Evolutionary conservation across 2,797 vertebrate species (phyloP).

Genomic region (Mycteria americana): DNA sequence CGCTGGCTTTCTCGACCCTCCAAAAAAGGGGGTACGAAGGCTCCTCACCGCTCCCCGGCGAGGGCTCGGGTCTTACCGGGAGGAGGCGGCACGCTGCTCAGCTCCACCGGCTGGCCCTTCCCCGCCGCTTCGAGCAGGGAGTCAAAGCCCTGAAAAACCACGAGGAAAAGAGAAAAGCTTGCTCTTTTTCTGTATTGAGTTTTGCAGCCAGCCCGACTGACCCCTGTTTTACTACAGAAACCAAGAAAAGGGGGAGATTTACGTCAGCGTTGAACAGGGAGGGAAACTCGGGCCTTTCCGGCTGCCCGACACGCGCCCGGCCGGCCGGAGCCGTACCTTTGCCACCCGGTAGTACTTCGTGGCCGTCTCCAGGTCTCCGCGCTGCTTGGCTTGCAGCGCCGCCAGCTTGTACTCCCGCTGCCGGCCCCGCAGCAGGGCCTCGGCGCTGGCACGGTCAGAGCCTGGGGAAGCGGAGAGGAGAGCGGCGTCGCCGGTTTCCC

Average conservation of each 20-base stretch:
- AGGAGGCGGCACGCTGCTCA: constrained; percentile 80
- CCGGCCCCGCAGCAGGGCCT: constrained; percentile 77
- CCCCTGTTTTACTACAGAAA: neutral
- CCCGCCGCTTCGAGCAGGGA: constrained; percentile 77
- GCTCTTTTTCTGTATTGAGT: rapidly evolving
- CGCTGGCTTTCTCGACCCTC: neutral
- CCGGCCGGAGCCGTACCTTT: constrained; percentile 76
- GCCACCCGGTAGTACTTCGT: constrained; percentile 79
- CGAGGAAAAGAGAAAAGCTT: neutral
- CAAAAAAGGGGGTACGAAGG: neutral
- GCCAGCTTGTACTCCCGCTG: constrained; percentile 89
- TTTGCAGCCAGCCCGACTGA: rapidly evolving
- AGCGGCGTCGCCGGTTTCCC: neutral
- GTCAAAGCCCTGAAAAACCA: constrained; percentile 67
- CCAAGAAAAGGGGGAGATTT: neutral
- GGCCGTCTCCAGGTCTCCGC: constrained; percentile 77
- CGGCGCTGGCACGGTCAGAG: neutral
- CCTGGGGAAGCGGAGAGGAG: neutral
- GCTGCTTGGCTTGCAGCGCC: constrained; percentile 84
- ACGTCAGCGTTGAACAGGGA: rapidly evolving
- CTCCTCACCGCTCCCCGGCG: too few relatives aligned
- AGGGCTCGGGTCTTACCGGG: constrained; percentile 74
- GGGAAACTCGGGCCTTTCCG: too few relatives aligned
- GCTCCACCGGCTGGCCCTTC: constrained; percentile 77
- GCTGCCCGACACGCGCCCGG: neutral